A percentile compares a stretch with the other conserved stretches of the same genome.
These are phyloP conservation scores for Nymphalis io DNA, from an alignment of 1,140 invertebrate species.

Conservation along the genomic window DNA sequence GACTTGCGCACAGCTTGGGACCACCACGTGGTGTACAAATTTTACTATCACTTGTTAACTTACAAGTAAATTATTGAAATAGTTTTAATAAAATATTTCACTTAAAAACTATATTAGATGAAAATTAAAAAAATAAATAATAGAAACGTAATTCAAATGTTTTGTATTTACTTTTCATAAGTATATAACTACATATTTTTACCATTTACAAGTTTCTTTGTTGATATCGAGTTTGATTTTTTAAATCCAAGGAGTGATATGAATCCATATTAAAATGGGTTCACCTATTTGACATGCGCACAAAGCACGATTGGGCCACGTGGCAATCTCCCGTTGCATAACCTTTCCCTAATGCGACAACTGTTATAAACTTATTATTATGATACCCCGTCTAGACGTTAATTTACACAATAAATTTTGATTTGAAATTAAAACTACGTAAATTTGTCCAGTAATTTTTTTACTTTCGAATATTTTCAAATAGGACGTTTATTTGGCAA, in stretches of 20 bases:
- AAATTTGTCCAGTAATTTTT: neutral
- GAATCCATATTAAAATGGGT: constrained; percentile 12
- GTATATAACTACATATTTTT: neutral
- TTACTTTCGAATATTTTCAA: neutral
- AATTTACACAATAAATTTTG: neutral
- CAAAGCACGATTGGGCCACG: constrained; percentile 53
- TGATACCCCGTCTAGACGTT: constrained; percentile 1
- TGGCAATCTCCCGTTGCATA: constrained; percentile 73
- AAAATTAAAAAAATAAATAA: too few species aligned
- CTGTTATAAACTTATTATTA: constrained; percentile 1
- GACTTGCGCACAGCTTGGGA: constrained; percentile 58
- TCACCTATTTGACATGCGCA: constrained; percentile 64
- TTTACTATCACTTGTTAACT: constrained; percentile 30
- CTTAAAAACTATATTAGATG: too few species aligned
- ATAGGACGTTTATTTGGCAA: neutral
- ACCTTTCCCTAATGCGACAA: constrained; percentile 56
- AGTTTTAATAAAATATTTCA: neutral
- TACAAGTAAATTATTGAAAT: constrained; percentile 10
- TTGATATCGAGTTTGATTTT: neutral
- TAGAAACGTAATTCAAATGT: too few species aligned
- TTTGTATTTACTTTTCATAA: neutral
- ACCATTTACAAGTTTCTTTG: neutral
- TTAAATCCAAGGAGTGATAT: neutral
- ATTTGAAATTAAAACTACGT: neutral
- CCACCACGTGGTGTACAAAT: constrained; percentile 57